A percentile compares a stretch with the other conserved stretches of the same genome.
phyloP scores from a whole-genome alignment of 2,113 vertebrate genomes.

The Reinhardtius hippoglossoides region DNA sequence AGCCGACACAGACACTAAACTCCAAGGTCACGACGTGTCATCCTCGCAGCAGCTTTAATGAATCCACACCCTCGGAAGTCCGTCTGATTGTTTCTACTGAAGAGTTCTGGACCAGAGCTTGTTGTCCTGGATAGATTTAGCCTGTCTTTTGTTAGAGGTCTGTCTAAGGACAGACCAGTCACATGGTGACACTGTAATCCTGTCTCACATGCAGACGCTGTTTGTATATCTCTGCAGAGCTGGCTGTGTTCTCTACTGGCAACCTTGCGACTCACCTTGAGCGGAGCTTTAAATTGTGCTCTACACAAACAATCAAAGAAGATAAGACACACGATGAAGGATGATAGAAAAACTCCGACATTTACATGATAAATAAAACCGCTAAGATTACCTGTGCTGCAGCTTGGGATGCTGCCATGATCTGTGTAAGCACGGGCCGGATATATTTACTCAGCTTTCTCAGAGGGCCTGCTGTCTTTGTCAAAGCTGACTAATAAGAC shows the following conservation, averaged over 20 bases:
- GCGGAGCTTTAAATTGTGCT: conserved; percentile 5
- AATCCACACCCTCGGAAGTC: neutral
- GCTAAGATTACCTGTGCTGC: neutral
- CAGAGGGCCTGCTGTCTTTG: conserved; percentile 21
- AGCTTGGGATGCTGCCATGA: conserved; percentile 4
- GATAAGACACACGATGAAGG: conserved; percentile 13
- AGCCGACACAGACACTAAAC: neutral
- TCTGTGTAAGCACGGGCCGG: neutral
- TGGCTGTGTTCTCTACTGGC: conserved; percentile 20
- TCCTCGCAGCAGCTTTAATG: neutral
- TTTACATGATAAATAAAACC: neutral
- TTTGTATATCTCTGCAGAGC: conserved; percentile 58
- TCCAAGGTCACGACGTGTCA: no score
- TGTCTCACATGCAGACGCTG: conserved; percentile 72
- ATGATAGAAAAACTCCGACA: neutral
- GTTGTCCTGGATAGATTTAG: conserved; percentile 58
- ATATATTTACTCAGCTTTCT: conserved; percentile 49
- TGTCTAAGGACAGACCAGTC: conserved; percentile 72
- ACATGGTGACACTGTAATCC: conserved; percentile 80
- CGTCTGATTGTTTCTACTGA: conserved; percentile 38
- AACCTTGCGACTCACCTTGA: conserved; percentile 67
- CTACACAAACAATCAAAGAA: conserved; percentile 15
- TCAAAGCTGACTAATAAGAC: conserved; percentile 65
- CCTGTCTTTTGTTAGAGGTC: conserved; percentile 65
- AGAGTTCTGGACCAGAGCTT: conserved; percentile 26